A percentile compares a stretch with the other conserved stretches of the same genome.
These are phyloP conservation scores for Nemopilema nomurai DNA, from an alignment of 30 jellyfish, hydroid and myxozoan genomes.

Conservation along the genomic window DNA sequence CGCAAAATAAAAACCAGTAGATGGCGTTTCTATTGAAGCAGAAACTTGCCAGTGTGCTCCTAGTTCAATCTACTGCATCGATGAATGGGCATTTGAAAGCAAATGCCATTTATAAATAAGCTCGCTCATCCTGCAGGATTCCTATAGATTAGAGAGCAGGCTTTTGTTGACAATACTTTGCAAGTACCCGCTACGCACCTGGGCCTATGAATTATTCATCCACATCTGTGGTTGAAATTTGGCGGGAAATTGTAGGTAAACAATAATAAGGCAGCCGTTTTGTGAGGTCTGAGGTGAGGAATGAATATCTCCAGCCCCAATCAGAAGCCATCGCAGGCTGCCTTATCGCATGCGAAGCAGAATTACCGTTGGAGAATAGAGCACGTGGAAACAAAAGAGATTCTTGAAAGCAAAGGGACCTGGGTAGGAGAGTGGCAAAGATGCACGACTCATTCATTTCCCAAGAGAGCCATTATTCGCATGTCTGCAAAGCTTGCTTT, in stretches of 20 bases:
- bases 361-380: too few species aligned
- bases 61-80: neutral
- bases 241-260: conserved; percentile 32
- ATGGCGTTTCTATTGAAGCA: neutral
- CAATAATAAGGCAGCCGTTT: neutral
- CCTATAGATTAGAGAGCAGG: neutral
- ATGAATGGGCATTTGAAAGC: neutral
- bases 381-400: too few species aligned
- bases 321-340: too few species aligned
- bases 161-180: neutral
- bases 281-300: neutral
- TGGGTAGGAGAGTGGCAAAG: too few species aligned
- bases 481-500: too few species aligned
- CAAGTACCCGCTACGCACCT: conserved; percentile 19
- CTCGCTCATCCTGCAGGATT: neutral
- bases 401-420: too few species aligned
- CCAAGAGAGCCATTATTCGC: too few species aligned
- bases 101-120: neutral
- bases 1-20: neutral
- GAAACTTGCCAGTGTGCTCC: neutral
- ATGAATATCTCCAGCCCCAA: too few species aligned
- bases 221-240: conserved; percentile 10
- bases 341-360: too few species aligned
- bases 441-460: too few species aligned
- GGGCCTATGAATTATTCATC: conserved; percentile 1